These are phyloP conservation scores for Australoheros scitulus DNA, from an alignment of 2,113 vertebrate species.

Conservation along the genomic window DNA sequence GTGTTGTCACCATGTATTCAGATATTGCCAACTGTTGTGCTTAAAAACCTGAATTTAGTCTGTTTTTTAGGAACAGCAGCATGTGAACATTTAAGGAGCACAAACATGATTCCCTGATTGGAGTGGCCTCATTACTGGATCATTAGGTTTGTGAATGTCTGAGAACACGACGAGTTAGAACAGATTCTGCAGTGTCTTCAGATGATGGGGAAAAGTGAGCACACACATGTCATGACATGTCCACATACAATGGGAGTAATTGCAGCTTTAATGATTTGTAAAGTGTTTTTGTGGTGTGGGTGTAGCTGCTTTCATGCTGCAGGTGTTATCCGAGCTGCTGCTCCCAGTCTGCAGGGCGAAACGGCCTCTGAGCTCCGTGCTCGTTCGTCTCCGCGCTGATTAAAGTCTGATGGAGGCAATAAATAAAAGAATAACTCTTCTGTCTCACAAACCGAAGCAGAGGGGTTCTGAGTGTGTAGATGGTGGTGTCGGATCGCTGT, in stretches of 20 bases:
- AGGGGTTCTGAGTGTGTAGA: too few species aligned
- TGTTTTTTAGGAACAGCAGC: too few species aligned
- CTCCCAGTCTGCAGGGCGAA: conserved; percentile 3
- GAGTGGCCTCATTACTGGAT: too few species aligned
- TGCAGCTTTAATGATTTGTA: not conserved
- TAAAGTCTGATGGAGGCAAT: too few species aligned
- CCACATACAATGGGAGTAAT: not conserved
- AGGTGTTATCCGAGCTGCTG: not conserved
- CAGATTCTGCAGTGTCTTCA: not conserved
- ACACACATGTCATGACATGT: not conserved
- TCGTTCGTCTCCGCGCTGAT: too few species aligned
- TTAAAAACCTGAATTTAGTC: too few species aligned
- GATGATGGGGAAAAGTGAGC: not conserved
- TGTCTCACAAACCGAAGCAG: too few species aligned
- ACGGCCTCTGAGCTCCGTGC: not conserved
- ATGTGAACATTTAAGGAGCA: not conserved
- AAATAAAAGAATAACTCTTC: too few species aligned
- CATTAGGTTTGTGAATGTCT: too few species aligned
- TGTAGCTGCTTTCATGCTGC: not conserved
- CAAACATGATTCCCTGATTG: not conserved
- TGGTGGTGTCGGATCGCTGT: too few species aligned
- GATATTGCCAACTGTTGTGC: too few species aligned
- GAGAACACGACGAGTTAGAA: not conserved
- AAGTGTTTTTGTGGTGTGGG: not conserved
- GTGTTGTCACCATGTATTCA: not conserved